A percentile compares a stretch with the other conserved stretches of the same genome.
Evolutionary conservation across 2,888 invertebrate genomes (phyloP).

Genomic region (Lapara coniferarum): DNA sequence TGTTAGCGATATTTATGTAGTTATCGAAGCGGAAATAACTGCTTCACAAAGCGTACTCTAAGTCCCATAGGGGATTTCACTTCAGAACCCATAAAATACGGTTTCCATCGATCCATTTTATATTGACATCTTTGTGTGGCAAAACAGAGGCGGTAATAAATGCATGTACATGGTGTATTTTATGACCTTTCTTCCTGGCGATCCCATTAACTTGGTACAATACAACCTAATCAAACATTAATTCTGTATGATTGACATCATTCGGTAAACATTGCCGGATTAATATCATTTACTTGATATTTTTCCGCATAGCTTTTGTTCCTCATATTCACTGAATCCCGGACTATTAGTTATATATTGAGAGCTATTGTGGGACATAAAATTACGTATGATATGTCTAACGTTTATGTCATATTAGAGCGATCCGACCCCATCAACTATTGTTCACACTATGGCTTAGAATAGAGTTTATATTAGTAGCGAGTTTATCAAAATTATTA

Average conservation of each 20-base stretch:
- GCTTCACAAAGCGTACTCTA: neutral
- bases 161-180: neutral
- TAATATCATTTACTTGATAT: neutral
- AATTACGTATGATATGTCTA: neutral
- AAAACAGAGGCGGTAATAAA: too few species aligned
- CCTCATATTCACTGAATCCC: neutral
- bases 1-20: constrained; percentile 4
- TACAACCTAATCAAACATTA: neutral
- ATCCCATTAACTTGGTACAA: neutral
- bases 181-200: neutral
- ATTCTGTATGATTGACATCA: neutral
- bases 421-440: neutral
- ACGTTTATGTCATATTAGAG: neutral
- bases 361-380: neutral
- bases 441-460: neutral
- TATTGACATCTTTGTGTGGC: neutral
- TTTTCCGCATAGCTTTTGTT: neutral
- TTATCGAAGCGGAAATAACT: constrained; percentile 12
- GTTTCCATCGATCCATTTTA: neutral
- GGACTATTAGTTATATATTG: neutral
- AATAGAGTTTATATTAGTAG: neutral
- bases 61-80: neutral
- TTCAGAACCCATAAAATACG: constrained; percentile 7
- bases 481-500: neutral
- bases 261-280: neutral